Base-by-base conservation (phyloP, 2,113 vertebrate species). In the Regulus satrapa region DNA sequence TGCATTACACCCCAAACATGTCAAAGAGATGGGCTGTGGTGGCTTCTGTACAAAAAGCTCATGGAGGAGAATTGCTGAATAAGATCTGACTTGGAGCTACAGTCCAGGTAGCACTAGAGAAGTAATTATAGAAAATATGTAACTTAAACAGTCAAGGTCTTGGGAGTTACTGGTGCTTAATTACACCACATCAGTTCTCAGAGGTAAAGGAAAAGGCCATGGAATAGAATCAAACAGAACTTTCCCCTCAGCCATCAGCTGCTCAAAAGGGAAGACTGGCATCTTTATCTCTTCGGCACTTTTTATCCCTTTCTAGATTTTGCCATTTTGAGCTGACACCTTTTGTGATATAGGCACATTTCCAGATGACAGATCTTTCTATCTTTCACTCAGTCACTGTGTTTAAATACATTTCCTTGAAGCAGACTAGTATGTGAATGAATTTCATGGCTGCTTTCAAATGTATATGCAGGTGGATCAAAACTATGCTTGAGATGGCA, bases 381-480 rank as follows among this genome's bases (percentile, higher is more conserved):
- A 34, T 20, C 48, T 86, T 88, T 80, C 64, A 48, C 31, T 91
- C 58, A 61, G 41, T 83, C 92, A 34, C 41, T 12, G 41, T 0
- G 0, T 92, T 93, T 86, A 86, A 95, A 96, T 48, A 71, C 18
- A 77, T 88, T 80, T 92, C 41, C 63, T 90, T 83, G 63, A 63
- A 86, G 51, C 59, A 88, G 32, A 46, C 28, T 26, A 23, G 28
- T 40, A 56, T 41, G 48, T 67, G 85, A 90, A 88, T 67, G 63
- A 92, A 51, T 77, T 96, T 90, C 79, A 85, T 45, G 48, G 32
- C 28, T 89, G 36, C 36, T 90, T 94, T 69, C 85, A 92, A 92
- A 92, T 74, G 36, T 56, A 41, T 82, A 41, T 63, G 46, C 21
- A 88, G 43, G 67, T 83, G 71, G 43, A 96, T 92, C 59, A 69